These are phyloP conservation scores for Alaudala cheleensis DNA, from an alignment of 2,113 vertebrate genomes.

Conservation along the genomic window DNA sequence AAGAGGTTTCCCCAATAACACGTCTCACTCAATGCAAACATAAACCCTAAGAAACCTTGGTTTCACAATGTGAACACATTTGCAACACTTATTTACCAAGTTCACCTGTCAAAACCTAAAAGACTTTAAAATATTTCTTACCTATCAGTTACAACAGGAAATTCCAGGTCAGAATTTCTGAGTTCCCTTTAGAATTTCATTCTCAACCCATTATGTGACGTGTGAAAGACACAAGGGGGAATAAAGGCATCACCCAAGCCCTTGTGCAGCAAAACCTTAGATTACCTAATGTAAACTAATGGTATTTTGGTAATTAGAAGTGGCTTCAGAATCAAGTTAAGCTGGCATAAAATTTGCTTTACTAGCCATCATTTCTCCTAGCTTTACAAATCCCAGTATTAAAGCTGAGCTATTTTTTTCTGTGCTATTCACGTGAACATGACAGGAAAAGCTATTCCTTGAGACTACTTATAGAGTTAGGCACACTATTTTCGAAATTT, in stretches of 20 bases:
- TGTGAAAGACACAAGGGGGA: background rate
- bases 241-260: background rate
- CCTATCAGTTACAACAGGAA: background rate
- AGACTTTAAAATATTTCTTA: background rate
- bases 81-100: background rate
- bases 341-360: background rate
- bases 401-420: background rate
- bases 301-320: background rate
- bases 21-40: background rate
- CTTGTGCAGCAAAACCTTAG: background rate
- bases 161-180: background rate
- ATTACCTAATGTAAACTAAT: background rate
- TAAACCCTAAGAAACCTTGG: background rate
- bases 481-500: background rate
- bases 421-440: rapidly evolving
- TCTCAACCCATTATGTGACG: rapidly evolving
- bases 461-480: background rate
- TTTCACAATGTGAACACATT: background rate
- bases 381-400: background rate
- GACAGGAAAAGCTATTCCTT: background rate
- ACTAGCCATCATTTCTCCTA: background rate
- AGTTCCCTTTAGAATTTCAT: background rate
- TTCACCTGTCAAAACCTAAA: background rate
- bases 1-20: background rate
- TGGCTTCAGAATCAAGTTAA: background rate